Percentiles rank a stretch among this genome's conserved stretches.
phyloP scores from a whole-genome alignment of 2,797 vertebrate species.

The Synanceia verrucosa region DNA sequence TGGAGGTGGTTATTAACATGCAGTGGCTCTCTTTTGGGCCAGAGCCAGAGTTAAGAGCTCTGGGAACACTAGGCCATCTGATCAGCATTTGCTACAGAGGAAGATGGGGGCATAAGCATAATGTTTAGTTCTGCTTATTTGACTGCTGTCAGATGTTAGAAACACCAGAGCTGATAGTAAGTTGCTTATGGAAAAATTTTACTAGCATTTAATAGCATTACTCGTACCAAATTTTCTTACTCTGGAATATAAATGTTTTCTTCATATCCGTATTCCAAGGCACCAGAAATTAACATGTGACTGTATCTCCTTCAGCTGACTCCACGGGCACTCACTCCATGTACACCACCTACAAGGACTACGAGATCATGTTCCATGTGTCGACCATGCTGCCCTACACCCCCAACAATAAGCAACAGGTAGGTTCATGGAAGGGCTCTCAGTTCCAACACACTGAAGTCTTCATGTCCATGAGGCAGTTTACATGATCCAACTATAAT shows the following conservation, averaged over 20 bases:
- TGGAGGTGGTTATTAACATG: conserved; percentile 35
- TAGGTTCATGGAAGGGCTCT: conserved; percentile 52
- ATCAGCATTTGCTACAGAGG: not conserved
- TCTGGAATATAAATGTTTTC: too few relatives aligned
- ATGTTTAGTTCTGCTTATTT: not conserved
- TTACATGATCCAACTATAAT: not conserved
- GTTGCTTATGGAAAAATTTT: too few relatives aligned
- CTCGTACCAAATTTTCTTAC: too few relatives aligned
- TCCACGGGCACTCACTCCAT: conserved; percentile 97
- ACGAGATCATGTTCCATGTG: conserved; percentile 98
- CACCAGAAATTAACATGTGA: not conserved
- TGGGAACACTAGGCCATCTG: not conserved
- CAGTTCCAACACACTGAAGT: not conserved
- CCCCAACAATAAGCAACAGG: conserved; percentile 98
- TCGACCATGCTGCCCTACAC: conserved; percentile 97
- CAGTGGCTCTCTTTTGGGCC: conserved; percentile 17
- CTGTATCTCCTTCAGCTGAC: conserved; percentile 82
- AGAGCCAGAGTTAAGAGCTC: conserved; percentile 13
- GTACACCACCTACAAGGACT: conserved; percentile 95
- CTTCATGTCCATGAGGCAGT: not conserved
- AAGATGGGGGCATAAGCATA: not conserved
- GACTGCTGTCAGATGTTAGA: not conserved
- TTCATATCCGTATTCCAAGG: not conserved
- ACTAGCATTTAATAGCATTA: too few relatives aligned
- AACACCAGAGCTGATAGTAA: not conserved